Evolutionary conservation across 1,140 invertebrate species (phyloP).

Genomic region (Diabrotica undecimpunctata): DNA sequence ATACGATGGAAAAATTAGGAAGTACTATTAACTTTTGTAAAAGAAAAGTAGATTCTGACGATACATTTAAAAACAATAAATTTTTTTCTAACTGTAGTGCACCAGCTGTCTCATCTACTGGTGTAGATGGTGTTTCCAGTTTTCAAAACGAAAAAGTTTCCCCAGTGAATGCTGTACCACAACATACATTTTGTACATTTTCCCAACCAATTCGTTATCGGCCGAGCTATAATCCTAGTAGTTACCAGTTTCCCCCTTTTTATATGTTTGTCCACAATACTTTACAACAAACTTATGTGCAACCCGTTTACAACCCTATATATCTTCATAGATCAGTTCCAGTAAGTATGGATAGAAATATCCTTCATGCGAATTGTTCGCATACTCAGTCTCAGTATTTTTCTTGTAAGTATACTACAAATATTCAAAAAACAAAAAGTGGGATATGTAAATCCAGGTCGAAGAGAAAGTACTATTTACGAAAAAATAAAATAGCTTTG

Average conservation of each 20-base stretch:
- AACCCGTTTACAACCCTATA: conserved; percentile 14
- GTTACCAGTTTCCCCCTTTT: conserved; percentile 17
- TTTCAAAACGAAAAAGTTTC: not conserved
- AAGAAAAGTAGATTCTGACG: not conserved
- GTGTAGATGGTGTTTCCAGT: not conserved
- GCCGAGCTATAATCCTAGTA: conserved; percentile 7
- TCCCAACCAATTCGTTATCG: conserved; percentile 6
- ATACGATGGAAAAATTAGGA: conserved; percentile 12
- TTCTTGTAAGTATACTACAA: too few species aligned
- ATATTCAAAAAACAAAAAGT: too few species aligned
- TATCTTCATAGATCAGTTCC: conserved; percentile 13
- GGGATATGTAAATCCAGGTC: too few species aligned
- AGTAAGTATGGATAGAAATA: conserved; percentile 1
- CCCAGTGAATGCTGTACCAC: not conserved
- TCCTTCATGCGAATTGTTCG: not conserved
- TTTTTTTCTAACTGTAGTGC: too few species aligned
- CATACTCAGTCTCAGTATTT: too few species aligned
- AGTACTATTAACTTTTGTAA: conserved; percentile 11
- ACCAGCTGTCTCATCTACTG: too few species aligned
- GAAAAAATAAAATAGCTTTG: too few species aligned
- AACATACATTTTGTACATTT: not conserved
- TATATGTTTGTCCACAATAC: conserved; percentile 18
- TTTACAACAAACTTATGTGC: conserved; percentile 10
- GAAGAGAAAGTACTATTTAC: too few species aligned
- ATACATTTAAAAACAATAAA: too few species aligned